Evolutionary conservation across 2,113 vertebrate genomes (phyloP), one percentile per base, ranked within the genome.

Genomic region (Nipponia nippon): DNA sequence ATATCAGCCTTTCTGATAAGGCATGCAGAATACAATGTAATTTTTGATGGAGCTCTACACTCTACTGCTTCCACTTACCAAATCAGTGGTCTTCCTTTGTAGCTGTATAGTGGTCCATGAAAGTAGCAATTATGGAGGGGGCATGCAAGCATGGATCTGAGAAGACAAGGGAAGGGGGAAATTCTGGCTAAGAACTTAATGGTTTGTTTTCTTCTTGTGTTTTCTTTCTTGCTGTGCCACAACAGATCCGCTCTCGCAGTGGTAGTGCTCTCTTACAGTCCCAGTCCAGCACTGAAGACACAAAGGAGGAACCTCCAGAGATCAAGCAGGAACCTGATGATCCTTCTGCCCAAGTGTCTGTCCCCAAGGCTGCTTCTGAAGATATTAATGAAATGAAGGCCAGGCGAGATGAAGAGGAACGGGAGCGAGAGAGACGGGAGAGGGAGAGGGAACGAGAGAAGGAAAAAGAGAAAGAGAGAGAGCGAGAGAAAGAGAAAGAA

Each of bases 261-360:
- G 99, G 99, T 50, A 99, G 97, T 73, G 95, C 98, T 84, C 97
- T 99, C 67, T 97, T 99, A n/a, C 99, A 99, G 58, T 99, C 99
- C 25, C 99, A 99, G 97, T 99, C 99, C 12, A 99, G 99, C 92
- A 99, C 98, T 5, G 99, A 99, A 89, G 99, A 99, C 10, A 81
- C 98, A 58, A 99, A 99, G 89, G 99, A 99, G 44, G 99, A 99
- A 71, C 98, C 95, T 49, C 93, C 62, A 71, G 98, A 96, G 97
- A 98, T 99, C n/a, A 99, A 99, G 78, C 98, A 97, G 4, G 99
- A 99, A 40, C 88, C 98, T 6, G 99, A 99, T 66, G 99, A 98
- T 63, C 42, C 96, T 19, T 76, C 98, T 50, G 67, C 88, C 38
- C 98, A 98, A 53, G 97, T 94, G 36, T 97, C 98, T 9, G 96